phyloP scores from a whole-genome alignment of 2,113 vertebrate species.

The Tretioscincus oriximinensis region DNA sequence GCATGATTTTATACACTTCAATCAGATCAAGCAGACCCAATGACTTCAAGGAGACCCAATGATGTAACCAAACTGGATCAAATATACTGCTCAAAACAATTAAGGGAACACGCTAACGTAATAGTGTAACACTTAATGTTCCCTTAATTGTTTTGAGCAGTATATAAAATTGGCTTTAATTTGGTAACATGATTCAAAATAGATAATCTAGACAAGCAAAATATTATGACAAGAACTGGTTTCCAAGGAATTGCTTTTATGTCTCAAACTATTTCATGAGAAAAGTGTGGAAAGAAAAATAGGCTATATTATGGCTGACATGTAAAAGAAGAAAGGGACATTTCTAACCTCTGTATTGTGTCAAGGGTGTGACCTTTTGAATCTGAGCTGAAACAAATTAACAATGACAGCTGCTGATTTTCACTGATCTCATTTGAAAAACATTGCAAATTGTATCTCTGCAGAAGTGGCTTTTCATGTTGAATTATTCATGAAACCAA shows the following conservation, averaged over 20 bases:
- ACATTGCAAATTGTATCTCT: conserved; percentile 66
- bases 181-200: background rate
- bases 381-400: conserved; percentile 63
- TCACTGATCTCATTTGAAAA: conserved; percentile 66
- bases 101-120: no score
- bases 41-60: no score
- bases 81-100: no score
- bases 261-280: conserved; percentile 29
- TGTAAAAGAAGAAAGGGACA: conserved; percentile 44
- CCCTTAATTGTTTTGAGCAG: no score
- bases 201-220: background rate
- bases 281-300: conserved; percentile 14
- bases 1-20: no score
- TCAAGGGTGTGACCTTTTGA: conserved; percentile 65
- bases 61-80: background rate
- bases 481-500: conserved; percentile 70
- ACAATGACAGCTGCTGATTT: conserved; percentile 65
- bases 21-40: no score
- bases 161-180: conserved; percentile 2
- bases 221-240: background rate
- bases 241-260: conserved; percentile 32
- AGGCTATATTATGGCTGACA: conserved; percentile 16
- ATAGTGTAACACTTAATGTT: no score
- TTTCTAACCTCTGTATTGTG: conserved; percentile 49
- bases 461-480: conserved; percentile 53